Percentiles rank a stretch among this genome's conserved stretches.
phyloP scores from a whole-genome alignment of 2,797 vertebrate genomes.

The Typhlichthys eigenmanni region DNA sequence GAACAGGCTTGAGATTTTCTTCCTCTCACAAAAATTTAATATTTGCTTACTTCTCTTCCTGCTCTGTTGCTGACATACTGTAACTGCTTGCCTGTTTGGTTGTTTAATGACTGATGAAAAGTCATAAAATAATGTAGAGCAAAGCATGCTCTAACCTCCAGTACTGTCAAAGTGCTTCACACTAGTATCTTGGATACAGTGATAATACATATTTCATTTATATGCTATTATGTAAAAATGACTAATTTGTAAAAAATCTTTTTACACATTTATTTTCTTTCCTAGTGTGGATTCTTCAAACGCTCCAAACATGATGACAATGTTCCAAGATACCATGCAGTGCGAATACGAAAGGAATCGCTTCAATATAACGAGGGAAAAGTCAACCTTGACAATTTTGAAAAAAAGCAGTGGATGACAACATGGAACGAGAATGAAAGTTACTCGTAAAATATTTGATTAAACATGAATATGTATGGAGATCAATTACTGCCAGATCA shows the following conservation, averaged over 20 bases:
- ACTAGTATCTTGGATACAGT: neutral
- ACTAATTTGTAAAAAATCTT: neutral
- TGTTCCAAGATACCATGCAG: conserved; percentile 91
- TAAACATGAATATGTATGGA: neutral
- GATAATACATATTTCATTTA: neutral
- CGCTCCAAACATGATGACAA: conserved; percentile 90
- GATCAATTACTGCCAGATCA: conserved; percentile 3
- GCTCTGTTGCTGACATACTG: conserved; percentile 23
- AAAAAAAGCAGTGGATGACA: conserved; percentile 93
- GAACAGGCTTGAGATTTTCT: conserved; percentile 22
- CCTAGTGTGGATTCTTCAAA: conserved; percentile 95
- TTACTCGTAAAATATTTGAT: conserved; percentile 77
- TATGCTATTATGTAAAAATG: neutral
- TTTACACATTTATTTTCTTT: conserved; percentile 5
- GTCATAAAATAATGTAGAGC: conserved; percentile 18
- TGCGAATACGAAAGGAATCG: conserved; percentile 90
- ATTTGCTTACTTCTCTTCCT: conserved; percentile 3
- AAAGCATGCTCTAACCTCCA: conserved; percentile 58
- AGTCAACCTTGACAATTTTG: conserved; percentile 72
- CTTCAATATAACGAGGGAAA: conserved; percentile 79
- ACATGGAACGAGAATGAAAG: conserved; percentile 92
- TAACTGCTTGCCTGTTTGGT: conserved; percentile 32
- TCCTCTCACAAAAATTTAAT: neutral
- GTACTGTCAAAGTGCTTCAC: conserved; percentile 12
- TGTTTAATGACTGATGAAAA: conserved; percentile 34